These are phyloP conservation scores for Hedya salicella DNA, from an alignment of 2,888 invertebrate genomes.

Conservation along the genomic window DNA sequence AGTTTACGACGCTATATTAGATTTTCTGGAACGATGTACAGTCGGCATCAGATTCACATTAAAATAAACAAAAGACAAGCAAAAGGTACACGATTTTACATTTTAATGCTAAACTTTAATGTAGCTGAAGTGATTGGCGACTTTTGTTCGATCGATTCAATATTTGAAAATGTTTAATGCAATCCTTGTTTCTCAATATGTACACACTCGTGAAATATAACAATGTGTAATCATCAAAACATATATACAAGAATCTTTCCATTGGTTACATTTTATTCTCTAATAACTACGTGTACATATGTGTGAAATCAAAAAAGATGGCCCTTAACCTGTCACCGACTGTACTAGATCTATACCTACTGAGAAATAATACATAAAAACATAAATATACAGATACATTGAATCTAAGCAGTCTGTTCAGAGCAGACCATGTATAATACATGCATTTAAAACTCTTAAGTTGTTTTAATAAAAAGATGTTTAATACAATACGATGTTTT, in stretches of 20 bases:
- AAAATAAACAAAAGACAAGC: neutral
- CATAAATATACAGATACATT: slow-evolving; percentile 24
- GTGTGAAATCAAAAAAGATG: neutral
- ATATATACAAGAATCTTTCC: too few relatives aligned
- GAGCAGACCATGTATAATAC: neutral
- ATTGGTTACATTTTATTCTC: neutral
- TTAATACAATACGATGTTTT: neutral
- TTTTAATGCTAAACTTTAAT: neutral
- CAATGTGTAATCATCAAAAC: too few relatives aligned
- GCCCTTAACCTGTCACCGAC: slow-evolving; percentile 1
- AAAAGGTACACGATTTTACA: neutral
- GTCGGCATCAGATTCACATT: slow-evolving; percentile 15
- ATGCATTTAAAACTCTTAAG: neutral
- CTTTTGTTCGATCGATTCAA: neutral
- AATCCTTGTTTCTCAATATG: neutral
- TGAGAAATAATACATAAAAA: slow-evolving; percentile 9
- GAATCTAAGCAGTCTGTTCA: neutral
- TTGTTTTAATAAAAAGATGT: neutral
- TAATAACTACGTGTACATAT: neutral
- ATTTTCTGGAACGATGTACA: slow-evolving; percentile 17
- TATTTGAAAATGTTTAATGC: neutral
- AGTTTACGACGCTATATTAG: slow-evolving; percentile 27
- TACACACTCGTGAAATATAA: neutral
- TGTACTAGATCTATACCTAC: slow-evolving; percentile 10
- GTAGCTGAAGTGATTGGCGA: neutral